Evolutionary conservation across 2,888 invertebrate genomes (phyloP), one percentile per base, ranked within the genome.

Genomic region (Eupithecia dodoneata): DNA sequence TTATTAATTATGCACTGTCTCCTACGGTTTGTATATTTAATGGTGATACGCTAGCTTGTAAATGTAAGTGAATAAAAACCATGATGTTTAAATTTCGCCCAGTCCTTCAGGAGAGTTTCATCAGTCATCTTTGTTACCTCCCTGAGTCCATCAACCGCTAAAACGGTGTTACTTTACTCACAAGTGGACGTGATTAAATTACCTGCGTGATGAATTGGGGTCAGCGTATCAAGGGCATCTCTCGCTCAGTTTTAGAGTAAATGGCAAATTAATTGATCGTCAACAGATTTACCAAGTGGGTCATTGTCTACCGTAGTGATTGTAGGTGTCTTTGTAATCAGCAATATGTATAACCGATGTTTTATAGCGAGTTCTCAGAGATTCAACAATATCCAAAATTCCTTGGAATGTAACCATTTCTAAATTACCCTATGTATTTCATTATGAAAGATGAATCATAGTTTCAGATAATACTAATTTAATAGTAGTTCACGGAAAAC

Each of bases 191-290:
- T 83, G 81, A 82, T 80, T 83, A 15, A 80, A 82, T 81, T 81
- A 83, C 76, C 75, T 76, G 76, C 41, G 74, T 72, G 73, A 77
- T 72, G 80, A 74, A 83, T 83, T 82, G 81, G 81, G 83, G 83
- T 83, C 79, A 81, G 76, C 73, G 72, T 80, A 81, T 81, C 80
- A 82, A 83, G 83, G 83, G 78, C 83, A 73, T 47, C 72, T 72
- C 75, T 71, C 59, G 71, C 49, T 65, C 52, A 66, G 73, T 70
- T 73, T 70, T 76, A 44, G 45, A 69, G 49, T 69, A 70, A 76
- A 78, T 78, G 72, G 79, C 71, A 76, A 73, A 76, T 70, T 79
- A 74, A 76, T 76, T 76, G 72, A 76, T 76, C 72, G 55, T 79
- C 76, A 76, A 74, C 78, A 79, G 70, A 79, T 79, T 76, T 74